A percentile compares a stretch with the other conserved stretches of the same genome.
Evolutionary conservation across 1,140 invertebrate species (phyloP).

Genomic region (Drosophila triauraria): DNA sequence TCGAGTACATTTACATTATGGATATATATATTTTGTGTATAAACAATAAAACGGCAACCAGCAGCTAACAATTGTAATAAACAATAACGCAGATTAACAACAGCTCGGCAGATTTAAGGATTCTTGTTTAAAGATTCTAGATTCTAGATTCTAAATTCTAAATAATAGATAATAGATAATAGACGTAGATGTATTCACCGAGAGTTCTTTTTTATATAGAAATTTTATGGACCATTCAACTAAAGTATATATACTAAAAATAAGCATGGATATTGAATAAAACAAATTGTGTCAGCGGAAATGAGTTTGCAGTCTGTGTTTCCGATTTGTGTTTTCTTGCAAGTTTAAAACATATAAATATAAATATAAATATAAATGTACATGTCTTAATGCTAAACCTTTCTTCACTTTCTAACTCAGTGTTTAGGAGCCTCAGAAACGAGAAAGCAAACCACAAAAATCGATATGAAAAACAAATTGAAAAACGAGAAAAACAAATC

Average conservation of each 20-base stretch:
- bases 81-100: slow-evolving; percentile 28
- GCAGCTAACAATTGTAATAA: slow-evolving; percentile 48
- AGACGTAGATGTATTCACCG: slow-evolving; percentile 29
- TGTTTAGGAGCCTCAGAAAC: slow-evolving; percentile 67
- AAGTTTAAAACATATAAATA: slow-evolving; percentile 2
- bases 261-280: slow-evolving; percentile 48
- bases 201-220: slow-evolving; percentile 67
- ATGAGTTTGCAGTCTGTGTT: slow-evolving; percentile 31
- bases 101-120: slow-evolving; percentile 20
- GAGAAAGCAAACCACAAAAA: slow-evolving; percentile 42
- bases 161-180: slow-evolving; percentile 29
- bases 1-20: slow-evolving; percentile 41
- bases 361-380: background rate
- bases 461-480: slow-evolving; percentile 25
- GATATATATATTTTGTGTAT: slow-evolving; percentile 49
- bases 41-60: slow-evolving; percentile 51
- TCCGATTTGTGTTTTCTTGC: slow-evolving; percentile 37
- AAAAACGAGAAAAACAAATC: slow-evolving; percentile 57
- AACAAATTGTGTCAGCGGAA: slow-evolving; percentile 27
- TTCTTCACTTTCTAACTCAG: slow-evolving; percentile 73
- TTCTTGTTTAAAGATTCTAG: slow-evolving; percentile 12
- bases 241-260: slow-evolving; percentile 51
- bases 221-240: slow-evolving; percentile 79
- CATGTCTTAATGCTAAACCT: slow-evolving; percentile 27
- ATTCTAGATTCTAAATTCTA: slow-evolving; percentile 2